Conservation (phyloP, 2,113 vertebrate species). For the Dicaeum eximium region DNA sequence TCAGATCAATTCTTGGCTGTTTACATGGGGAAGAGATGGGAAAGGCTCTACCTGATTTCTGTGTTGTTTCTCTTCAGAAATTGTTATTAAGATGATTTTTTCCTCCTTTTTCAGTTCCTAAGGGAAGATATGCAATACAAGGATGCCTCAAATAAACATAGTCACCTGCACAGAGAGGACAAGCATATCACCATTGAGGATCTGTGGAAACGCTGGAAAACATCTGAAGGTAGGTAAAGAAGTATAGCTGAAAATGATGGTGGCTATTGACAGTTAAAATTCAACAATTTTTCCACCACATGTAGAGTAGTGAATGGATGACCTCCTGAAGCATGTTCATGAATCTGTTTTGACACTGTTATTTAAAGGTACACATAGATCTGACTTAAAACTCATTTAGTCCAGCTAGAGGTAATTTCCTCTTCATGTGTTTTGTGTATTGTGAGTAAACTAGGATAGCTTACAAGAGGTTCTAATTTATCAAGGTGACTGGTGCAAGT, state of each 20-base stretch:
- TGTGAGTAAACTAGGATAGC: neutral
- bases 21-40: neutral
- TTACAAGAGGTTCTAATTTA: neutral
- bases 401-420: neutral
- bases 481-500: neutral
- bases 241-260: neutral
- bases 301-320: neutral
- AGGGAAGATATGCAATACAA: slow-evolving; percentile 98
- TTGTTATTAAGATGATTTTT: neutral
- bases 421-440: neutral
- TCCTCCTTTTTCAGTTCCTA: slow-evolving; percentile 82
- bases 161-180: slow-evolving; percentile 94
- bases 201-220: slow-evolving; percentile 95
- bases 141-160: slow-evolving; percentile 92
- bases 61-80: neutral
- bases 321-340: neutral
- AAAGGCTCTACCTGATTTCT: neutral
- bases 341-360: neutral
- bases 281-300: neutral
- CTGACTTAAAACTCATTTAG: neutral
- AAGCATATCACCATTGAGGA: slow-evolving; percentile 98
- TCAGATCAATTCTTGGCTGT: neutral
- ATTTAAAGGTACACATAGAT: neutral
- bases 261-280: neutral
- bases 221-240: slow-evolving; percentile 84